phyloP scores from a whole-genome alignment of 2,888 invertebrate genomes.

The Sphaeridia pumilis region DNA sequence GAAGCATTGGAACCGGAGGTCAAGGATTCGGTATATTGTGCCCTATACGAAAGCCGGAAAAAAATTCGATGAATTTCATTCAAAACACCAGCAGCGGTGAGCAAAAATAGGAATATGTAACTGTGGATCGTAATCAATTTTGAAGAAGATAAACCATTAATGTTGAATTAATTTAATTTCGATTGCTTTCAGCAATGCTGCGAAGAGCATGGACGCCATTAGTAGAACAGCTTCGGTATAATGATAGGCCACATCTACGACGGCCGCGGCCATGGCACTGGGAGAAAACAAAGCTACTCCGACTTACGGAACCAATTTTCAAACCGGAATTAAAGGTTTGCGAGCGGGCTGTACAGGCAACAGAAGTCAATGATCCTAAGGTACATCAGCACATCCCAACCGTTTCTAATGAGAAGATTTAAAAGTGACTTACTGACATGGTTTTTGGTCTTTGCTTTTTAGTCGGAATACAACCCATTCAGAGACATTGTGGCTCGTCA shows the following conservation, averaged over 20 bases:
- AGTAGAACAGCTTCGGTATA: constrained; percentile 44
- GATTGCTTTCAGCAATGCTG: not conserved
- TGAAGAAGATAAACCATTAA: too few species aligned
- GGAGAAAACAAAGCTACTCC: constrained; percentile 52
- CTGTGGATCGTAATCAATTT: too few species aligned
- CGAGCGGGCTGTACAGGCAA: not conserved
- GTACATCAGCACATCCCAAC: not conserved
- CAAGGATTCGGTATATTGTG: too few species aligned
- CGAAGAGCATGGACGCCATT: constrained; percentile 31
- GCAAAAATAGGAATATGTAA: too few species aligned
- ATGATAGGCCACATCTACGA: constrained; percentile 66
- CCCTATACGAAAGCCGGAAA: too few species aligned
- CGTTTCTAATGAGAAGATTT: not conserved
- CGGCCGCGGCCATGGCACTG: constrained; percentile 59
- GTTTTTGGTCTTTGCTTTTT: not conserved
- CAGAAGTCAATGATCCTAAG: not conserved
- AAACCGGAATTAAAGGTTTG: constrained; percentile 38
- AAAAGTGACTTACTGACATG: too few species aligned
- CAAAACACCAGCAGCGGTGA: too few species aligned
- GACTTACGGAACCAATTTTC: constrained; percentile 54
- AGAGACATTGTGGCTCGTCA: constrained; percentile 60
- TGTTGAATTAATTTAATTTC: too few species aligned
- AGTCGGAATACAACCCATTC: constrained; percentile 52
- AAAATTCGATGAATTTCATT: too few species aligned
- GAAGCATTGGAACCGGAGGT: too few species aligned